Evolutionary conservation across 2,888 invertebrate species (phyloP), one percentile per base, ranked within the genome.

Genomic region (Epinotia nisella): DNA sequence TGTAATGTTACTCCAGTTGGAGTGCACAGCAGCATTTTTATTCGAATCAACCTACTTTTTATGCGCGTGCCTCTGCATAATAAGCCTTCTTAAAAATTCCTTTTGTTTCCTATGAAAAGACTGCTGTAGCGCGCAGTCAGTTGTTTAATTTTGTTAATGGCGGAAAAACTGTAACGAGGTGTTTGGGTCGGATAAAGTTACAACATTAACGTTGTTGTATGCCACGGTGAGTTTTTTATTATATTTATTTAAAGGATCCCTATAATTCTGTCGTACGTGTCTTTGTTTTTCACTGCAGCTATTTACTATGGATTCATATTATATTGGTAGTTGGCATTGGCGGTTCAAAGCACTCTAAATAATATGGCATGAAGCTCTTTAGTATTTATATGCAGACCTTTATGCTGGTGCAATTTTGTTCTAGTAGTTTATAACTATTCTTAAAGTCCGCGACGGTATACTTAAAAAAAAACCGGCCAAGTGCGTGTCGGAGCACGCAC

Each of bases 41-140:
- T 68, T 61, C 59, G 72, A 73, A 68, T 73, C 49, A 61, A 68
- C 56, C 72, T 64, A 62, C 68, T 56, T 73, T 72, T 73, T 62
- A 58, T 53, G 62, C 58, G 76, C 85, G 85, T 85, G 89, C 83
- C 79, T 75, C 76, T 75, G 86, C 87, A 88, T 88, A 90, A 90
- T 88, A 88, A 86, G 85, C 86, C 78, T 78, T 81, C 81, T 81
- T 80, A 80, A 81, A 81, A 81, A 81, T 82, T 79, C 79, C 80
- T 79, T 80, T 85, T 83, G 80, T 83, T 82, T 80, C 80, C 77
- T 76, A 74, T 71, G 77, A 77, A 75, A 70, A 75, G 74, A 76
- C 70, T 75, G 69, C 72, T 71, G 70, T 65, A 60, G 75, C 73
- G 74, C 71, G 59, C 60, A 72, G 66, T 71, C 71, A 70, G 71